Conservation (phyloP, 2,797 vertebrate species). For the Neopelma chrysocephalum region DNA sequence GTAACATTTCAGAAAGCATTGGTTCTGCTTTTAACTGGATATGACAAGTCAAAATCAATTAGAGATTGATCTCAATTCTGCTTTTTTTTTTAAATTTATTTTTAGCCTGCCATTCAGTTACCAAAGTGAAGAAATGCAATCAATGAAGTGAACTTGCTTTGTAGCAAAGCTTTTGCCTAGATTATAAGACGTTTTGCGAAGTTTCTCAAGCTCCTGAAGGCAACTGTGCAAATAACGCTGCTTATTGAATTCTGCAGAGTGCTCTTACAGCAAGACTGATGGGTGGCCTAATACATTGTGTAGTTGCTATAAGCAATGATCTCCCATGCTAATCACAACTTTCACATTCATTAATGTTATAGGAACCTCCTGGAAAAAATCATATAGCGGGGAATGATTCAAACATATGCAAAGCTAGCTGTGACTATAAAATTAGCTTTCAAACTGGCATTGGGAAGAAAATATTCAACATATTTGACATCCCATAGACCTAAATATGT, state of each 20-base stretch:
- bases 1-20: conserved; percentile 38
- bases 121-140: conserved; percentile 39
- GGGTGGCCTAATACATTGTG: background rate
- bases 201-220: background rate
- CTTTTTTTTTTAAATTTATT: conserved; percentile 13
- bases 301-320: conserved; percentile 37
- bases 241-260: conserved; percentile 3
- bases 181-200: background rate
- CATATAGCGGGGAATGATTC: background rate
- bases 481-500: background rate
- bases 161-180: background rate
- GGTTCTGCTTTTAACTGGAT: conserved; percentile 54
- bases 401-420: background rate
- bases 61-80: conserved; percentile 57
- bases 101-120: conserved; percentile 49
- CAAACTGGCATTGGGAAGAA: background rate
- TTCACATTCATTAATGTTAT: conserved; percentile 17
- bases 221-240: conserved; percentile 12
- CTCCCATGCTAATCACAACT: conserved; percentile 42
- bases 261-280: conserved; percentile 24
- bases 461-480: background rate
- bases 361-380: conserved; percentile 8
- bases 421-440: background rate
- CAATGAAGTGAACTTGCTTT: background rate
- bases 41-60: conserved; percentile 66